Conservation (phyloP, 1,140 invertebrate species). For the Procambarus virginalis region DNA sequence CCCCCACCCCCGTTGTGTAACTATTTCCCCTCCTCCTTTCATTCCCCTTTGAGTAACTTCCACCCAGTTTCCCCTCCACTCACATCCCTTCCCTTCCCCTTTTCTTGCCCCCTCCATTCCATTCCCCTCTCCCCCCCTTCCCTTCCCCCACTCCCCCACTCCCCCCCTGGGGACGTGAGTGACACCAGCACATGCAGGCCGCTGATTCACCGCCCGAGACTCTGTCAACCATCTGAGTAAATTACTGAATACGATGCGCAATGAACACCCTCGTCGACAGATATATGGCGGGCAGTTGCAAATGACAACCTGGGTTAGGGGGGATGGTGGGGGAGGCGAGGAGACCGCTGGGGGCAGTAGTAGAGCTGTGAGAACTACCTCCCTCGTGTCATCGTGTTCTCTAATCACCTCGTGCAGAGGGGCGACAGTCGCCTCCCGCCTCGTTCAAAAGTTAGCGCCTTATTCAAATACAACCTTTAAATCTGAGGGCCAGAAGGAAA, state of each 20-base stretch:
- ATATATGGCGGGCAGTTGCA: constrained; percentile 61
- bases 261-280: constrained; percentile 46
- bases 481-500: constrained; percentile 13
- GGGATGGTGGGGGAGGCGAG: too few relatives aligned
- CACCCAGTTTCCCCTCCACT: background rate
- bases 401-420: background rate
- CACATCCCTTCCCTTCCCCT: too few relatives aligned
- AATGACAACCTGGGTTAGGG: constrained; percentile 33
- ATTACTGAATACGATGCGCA: constrained; percentile 30
- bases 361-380: background rate
- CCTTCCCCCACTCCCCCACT: background rate
- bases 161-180: background rate
- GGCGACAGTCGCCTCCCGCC: constrained; percentile 2
- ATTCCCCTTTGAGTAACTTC: background rate
- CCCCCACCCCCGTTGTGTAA: background rate
- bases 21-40: background rate
- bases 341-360: too few relatives aligned
- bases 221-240: constrained; percentile 52
- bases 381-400: background rate
- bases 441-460: constrained; percentile 44
- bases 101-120: too few relatives aligned
- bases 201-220: constrained; percentile 34
- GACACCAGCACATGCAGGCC: background rate
- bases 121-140: background rate
- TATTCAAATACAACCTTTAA: constrained; percentile 54